Conservation (phyloP, 2,113 vertebrate genomes). For the Trachemys scripta region DNA sequence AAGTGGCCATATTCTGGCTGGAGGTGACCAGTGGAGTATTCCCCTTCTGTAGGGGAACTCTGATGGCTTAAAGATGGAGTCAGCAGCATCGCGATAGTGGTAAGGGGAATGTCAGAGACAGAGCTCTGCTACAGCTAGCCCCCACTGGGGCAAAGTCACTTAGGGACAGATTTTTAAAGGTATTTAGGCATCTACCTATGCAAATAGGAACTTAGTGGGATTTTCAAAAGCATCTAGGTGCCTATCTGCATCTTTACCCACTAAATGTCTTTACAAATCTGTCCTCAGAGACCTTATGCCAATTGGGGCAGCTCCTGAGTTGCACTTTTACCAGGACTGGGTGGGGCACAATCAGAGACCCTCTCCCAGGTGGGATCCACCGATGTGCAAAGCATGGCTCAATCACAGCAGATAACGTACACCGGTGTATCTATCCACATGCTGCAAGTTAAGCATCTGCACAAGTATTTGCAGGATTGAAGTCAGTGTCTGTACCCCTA, state of each 20-base stretch:
- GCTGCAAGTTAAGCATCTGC: neutral
- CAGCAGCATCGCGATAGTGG: rapidly evolving
- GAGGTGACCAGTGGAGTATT: neutral
- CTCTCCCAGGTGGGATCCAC: neutral
- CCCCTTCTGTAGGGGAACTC: neutral
- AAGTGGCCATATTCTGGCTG: neutral
- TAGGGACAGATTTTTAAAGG: neutral
- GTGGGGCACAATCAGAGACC: neutral
- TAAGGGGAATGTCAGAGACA: neutral
- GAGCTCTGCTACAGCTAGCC: neutral
- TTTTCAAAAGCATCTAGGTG: no score
- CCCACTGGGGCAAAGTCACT: neutral
- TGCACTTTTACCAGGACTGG: neutral
- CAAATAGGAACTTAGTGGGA: no score
- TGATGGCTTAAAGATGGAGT: neutral
- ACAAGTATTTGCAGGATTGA: neutral
- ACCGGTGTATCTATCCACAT: neutral
- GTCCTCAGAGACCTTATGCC: neutral
- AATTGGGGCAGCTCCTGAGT: neutral
- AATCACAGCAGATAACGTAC: neutral
- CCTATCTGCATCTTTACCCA: no score
- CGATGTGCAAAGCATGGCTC: neutral
- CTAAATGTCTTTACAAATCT: neutral
- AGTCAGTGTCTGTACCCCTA: neutral
- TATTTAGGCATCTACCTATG: neutral